Conservation (phyloP, 2,113 vertebrate genomes). For the Carlito syrichta region DNA sequence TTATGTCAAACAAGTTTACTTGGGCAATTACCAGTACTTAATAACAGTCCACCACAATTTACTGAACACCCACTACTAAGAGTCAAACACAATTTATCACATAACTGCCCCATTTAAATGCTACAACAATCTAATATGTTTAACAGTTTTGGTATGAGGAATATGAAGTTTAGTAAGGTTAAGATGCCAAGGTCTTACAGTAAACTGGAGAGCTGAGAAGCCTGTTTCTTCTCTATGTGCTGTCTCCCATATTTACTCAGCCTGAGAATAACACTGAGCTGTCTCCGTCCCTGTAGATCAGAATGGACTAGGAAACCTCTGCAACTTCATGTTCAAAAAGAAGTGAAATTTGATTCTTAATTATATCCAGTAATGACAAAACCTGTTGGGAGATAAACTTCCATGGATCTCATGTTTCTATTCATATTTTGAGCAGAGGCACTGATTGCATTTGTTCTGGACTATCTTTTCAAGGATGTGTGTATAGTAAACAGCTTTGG, state of each 20-base stretch:
- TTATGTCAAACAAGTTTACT: not conserved
- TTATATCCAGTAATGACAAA: not conserved
- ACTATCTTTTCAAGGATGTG: not conserved
- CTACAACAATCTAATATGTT: not conserved
- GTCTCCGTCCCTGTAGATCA: not conserved
- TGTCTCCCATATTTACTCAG: not conserved
- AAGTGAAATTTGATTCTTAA: not conserved
- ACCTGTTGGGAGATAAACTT: not conserved
- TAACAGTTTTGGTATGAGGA: not conserved
- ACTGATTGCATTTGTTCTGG: not conserved
- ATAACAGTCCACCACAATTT: not conserved
- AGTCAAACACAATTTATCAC: not conserved
- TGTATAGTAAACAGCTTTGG: not conserved
- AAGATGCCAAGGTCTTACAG: not conserved
- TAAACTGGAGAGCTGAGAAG: not conserved
- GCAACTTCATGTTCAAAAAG: not conserved
- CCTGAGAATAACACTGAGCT: not conserved
- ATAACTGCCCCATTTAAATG: not conserved
- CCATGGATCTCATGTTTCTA: not conserved
- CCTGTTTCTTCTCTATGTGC: not conserved
- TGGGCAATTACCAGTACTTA: not conserved
- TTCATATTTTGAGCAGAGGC: not conserved
- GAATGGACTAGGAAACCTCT: not conserved
- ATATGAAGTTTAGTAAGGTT: not conserved
- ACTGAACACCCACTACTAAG: not conserved